Evolutionary conservation across 2,113 vertebrate species (phyloP).

Genomic region (Aptenodytes forsteri): DNA sequence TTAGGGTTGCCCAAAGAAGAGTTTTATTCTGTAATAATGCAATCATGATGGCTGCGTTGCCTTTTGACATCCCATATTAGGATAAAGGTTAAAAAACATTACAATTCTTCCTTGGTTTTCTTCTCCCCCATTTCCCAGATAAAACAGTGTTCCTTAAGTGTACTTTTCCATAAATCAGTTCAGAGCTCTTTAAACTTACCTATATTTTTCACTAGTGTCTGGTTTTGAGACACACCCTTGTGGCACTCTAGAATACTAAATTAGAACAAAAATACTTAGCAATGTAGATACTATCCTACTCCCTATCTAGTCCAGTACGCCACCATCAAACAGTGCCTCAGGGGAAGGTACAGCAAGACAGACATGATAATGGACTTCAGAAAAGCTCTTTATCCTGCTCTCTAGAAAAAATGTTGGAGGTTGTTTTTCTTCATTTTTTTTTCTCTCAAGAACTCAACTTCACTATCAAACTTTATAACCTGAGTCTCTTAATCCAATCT

Average conservation of each 20-base stretch:
- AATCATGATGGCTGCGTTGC: not conserved
- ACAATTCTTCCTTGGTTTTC: not conserved
- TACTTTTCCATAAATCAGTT: not conserved
- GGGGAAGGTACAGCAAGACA: not conserved
- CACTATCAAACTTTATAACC: not conserved
- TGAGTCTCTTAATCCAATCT: not conserved
- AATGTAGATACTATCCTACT: not conserved
- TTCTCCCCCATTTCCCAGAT: not conserved
- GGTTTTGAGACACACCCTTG: not conserved
- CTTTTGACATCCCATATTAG: not conserved
- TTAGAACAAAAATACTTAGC: not conserved
- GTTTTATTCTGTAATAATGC: not conserved
- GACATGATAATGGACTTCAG: not conserved
- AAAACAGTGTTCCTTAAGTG: not conserved
- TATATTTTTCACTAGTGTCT: not conserved
- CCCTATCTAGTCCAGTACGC: not conserved
- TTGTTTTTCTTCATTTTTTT: not conserved
- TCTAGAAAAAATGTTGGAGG: not conserved
- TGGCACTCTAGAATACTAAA: not conserved
- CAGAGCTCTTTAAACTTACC: not conserved
- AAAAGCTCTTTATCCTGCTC: not conserved
- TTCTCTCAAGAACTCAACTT: not conserved
- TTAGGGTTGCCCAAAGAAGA: not conserved
- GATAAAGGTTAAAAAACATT: not conserved
- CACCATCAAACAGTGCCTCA: not conserved